Percentiles rank a stretch among this genome's conserved stretches.
Evolutionary conservation across 2,888 invertebrate species (phyloP).

Genomic region (Cantharis nigra): DNA sequence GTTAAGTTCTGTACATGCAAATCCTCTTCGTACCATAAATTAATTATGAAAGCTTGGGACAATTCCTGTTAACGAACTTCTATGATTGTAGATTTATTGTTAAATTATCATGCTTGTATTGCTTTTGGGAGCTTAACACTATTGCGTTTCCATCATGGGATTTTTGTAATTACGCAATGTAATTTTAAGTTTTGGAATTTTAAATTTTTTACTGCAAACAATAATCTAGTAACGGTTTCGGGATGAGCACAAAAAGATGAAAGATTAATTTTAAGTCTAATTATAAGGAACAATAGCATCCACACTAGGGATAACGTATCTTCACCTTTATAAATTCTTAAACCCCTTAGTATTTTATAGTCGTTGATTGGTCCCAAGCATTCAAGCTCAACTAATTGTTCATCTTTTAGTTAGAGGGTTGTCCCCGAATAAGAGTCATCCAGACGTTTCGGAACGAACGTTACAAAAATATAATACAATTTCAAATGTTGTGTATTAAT

Average conservation of each 20-base stretch:
- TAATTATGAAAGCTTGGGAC: slow-evolving; percentile 53
- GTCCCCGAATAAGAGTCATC: slow-evolving; percentile 22
- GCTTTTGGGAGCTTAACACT: slow-evolving; percentile 32
- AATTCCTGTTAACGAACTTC: slow-evolving; percentile 56
- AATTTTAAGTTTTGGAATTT: not conserved
- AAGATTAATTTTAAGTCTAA: slow-evolving; percentile 31
- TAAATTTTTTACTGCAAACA: not conserved
- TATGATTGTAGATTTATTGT: slow-evolving; percentile 53
- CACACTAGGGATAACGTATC: slow-evolving; percentile 29
- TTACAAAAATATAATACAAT: slow-evolving; percentile 26
- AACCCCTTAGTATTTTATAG: slow-evolving; percentile 23
- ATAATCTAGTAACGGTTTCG: slow-evolving; percentile 23
- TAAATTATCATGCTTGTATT: slow-evolving; percentile 23
- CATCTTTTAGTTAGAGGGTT: slow-evolving; percentile 21
- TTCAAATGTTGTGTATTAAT: slow-evolving; percentile 11
- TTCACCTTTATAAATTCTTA: slow-evolving; percentile 28
- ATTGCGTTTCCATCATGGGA: slow-evolving; percentile 25
- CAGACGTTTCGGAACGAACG: slow-evolving; percentile 22
- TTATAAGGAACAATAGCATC: slow-evolving; percentile 30
- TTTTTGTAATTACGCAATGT: slow-evolving; percentile 18
- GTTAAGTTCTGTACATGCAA: slow-evolving; percentile 57
- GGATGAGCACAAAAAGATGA: slow-evolving; percentile 7
- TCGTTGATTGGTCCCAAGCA: slow-evolving; percentile 29
- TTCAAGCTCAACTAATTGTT: slow-evolving; percentile 29
- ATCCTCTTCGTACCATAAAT: slow-evolving; percentile 54